A percentile compares a stretch with the other conserved stretches of the same genome.
Conservation (phyloP, 2,113 vertebrate species). For the Neolamprologus variostigma region DNA sequence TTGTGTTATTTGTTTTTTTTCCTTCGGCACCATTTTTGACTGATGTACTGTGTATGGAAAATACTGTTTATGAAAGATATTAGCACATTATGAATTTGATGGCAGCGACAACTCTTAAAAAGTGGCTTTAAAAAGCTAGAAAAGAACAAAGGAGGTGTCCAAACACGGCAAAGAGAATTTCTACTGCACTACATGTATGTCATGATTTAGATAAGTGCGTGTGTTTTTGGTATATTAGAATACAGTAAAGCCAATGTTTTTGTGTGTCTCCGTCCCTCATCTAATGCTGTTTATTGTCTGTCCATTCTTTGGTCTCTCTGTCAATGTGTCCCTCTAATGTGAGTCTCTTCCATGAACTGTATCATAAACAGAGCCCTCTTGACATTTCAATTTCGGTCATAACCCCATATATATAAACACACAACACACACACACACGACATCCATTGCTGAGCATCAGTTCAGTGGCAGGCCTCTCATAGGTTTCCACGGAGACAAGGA, state of each 20-base stretch:
- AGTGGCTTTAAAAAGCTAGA: not conserved
- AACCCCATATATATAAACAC: slow-evolving; percentile 5
- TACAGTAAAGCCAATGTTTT: not conserved
- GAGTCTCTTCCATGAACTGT: slow-evolving; percentile 19
- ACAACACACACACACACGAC: not conserved
- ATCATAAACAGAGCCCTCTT: slow-evolving; percentile 46
- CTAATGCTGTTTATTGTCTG: not conserved
- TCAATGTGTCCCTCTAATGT: slow-evolving; percentile 14
- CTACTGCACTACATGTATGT: not conserved
- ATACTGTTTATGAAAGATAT: not conserved
- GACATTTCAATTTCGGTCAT: slow-evolving; percentile 58
- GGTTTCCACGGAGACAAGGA: slow-evolving; percentile 57
- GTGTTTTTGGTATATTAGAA: not conserved
- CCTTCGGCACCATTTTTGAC: not conserved
- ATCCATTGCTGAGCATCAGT: slow-evolving; percentile 34
- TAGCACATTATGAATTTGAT: not conserved
- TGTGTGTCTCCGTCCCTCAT: not conserved
- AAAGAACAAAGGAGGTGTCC: not conserved
- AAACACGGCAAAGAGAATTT: not conserved
- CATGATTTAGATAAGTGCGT: not conserved
- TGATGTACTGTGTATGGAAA: not conserved
- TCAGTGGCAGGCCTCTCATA: slow-evolving; percentile 15
- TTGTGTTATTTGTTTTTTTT: not conserved
- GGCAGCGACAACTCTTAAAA: not conserved
- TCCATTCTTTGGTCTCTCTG: not conserved